Conservation (phyloP, 2,888 invertebrate genomes). For the Elysia crispata region DNA sequence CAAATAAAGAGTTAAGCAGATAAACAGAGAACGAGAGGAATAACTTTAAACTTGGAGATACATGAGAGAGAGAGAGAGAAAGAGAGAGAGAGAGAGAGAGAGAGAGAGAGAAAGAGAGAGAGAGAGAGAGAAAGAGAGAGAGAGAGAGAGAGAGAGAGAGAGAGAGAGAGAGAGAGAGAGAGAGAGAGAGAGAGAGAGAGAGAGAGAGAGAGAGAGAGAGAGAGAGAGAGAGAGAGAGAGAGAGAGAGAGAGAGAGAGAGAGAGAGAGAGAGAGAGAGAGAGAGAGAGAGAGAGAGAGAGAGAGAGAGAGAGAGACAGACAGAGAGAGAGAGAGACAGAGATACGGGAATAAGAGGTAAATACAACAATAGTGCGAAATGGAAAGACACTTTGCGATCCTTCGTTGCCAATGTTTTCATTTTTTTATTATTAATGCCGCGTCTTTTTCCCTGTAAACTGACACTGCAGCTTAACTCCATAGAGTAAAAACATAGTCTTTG, state of each 20-base stretch:
- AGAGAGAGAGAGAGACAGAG: not conserved
- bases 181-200: constrained; percentile 82
- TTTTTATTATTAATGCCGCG: not conserved
- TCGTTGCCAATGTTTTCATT: not conserved
- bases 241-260: not conserved
- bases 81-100: no score
- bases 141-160: constrained; percentile 20
- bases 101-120: no score
- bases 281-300: constrained; percentile 23
- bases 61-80: no score
- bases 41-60: no score
- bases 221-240: constrained; percentile 16
- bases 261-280: not conserved
- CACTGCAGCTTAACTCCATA: no score
- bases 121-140: no score
- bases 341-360: constrained; percentile 11
- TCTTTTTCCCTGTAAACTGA: no score
- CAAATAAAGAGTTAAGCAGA: no score
- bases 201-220: constrained; percentile 19
- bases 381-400: not conserved
- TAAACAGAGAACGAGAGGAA: no score
- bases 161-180: constrained; percentile 14
- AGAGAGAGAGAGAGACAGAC: constrained; percentile 16
- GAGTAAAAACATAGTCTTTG: not conserved
- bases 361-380: not conserved